Base-by-base conservation (phyloP, 30 jellyfish, hydroid and myxozoan genomes). In the Rhopilema esculentum region DNA sequence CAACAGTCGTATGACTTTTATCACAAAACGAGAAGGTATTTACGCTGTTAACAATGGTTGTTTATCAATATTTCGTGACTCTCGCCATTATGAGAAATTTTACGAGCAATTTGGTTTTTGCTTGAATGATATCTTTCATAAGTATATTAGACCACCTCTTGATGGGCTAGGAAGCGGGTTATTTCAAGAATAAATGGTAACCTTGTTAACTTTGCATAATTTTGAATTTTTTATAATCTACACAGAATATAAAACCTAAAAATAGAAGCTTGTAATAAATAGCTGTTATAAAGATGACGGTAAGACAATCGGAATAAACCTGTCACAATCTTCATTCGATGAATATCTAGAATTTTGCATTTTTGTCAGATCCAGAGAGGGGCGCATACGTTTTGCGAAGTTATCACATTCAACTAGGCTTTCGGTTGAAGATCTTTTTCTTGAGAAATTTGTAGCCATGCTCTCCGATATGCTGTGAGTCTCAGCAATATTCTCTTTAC, bases 401-500 rank as follows among this genome's bases (percentile, higher is more conserved):
- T 79, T 79, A 1, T 79, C 89, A 23, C 31, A 29, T 17, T 22
- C 80, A 62, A 22, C 79, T 63, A 79, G 62, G 20, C 79, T 18
- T 51, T 79, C 89, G 0, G 67, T 79, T 63, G 89, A 79, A 1
- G 89, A 49, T 29, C 89, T 29, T 63, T 79, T 79, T 21, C 89
- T 66, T n/a, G 89, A 61, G 30, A 57, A 32, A 53, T 62, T 79
- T 27, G 72, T n/a, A 64, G 26, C 27, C 62, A 24, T 16, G 27
- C 27, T n/a, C 8, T 66, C 89, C 19, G 17, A 32, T 24, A 23
- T n/a, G 7, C 40, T 77, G 66, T 19, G 32, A n/a, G 1, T 16
- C 57, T 8, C 72, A 8, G 21, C 89, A 0, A 16, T 23, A 22
- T 20, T 63, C 21, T 79, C 65, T 9, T 69, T 24, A 4, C 92